Evolutionary conservation across 2,797 vertebrate genomes (phyloP), one percentile per base, ranked within the genome.

Genomic region (Tapirus indicus): DNA sequence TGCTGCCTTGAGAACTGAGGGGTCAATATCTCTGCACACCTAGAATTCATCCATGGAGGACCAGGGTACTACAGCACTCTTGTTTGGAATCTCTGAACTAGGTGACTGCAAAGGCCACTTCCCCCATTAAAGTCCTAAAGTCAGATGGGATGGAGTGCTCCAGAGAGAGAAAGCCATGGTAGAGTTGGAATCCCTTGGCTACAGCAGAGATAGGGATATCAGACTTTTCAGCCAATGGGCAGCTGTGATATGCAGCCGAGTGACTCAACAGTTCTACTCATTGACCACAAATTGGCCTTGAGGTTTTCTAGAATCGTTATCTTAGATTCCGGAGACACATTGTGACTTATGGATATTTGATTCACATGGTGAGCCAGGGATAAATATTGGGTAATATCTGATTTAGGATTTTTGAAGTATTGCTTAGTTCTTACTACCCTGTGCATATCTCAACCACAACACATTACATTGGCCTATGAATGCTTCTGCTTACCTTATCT

Each of bases 341-440:
- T 58, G 52, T 21, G n/a, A 85, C 92, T 47, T 58, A 52, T 8
- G 23, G 62, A 20, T 80, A 78, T 44, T n/a, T 91, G 58, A 49
- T n/a, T 10, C 2, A 25, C 6, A 23, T 13, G 29, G 6, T 60
- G 1, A 91, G 20, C 7, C 83, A 94, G 56, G 29, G 54, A 29
- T 78, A 92, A 88, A 60, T 64, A 69, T 2, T 64, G 44, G 32
- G 10, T 84, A 88, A 77, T 60, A 47, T 10, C 20, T 58, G n/a
- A 32, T 14, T 91, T 91, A 66, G 13, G n/a, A 41, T 92, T 18
- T 23, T 44, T 80, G 5, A 93, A 71, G 29, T 47, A 23, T 52
- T 72, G 18, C 72, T 94, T 94, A 38, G 20, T 35, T 91, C n/a
- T 94, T 49, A 52, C 13, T 58, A 58, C 13, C 5, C 41, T 58